These are phyloP conservation scores for Hexactinellida sp. DNA, from an alignment of 37 sponge, comb jelly and placozoan species.

Conservation along the genomic window DNA sequence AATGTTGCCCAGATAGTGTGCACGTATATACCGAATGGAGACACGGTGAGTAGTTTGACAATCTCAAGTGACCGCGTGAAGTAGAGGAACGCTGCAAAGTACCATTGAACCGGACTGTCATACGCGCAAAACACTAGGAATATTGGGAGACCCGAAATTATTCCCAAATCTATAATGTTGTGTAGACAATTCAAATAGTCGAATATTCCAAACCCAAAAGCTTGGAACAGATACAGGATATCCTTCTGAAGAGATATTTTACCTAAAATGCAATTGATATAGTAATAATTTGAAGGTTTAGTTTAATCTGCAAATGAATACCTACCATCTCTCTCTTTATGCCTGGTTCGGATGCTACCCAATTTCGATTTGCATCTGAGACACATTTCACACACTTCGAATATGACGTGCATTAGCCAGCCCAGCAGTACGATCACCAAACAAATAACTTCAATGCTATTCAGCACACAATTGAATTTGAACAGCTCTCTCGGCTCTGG, in stretches of 20 bases:
- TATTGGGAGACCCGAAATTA: neutral
- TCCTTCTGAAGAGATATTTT: neutral
- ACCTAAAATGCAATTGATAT: neutral
- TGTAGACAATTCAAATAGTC: neutral
- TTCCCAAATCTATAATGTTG: neutral
- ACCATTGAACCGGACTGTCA: slow-evolving; percentile 5
- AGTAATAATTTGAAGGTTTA: neutral
- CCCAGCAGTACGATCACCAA: neutral
- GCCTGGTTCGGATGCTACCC: neutral
- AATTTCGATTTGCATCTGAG: neutral
- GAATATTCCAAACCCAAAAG: neutral
- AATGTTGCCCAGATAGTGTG: slow-evolving; percentile 8
- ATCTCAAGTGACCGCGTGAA: neutral
- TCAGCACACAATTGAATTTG: neutral
- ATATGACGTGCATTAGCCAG: neutral
- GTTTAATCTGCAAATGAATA: too few species aligned
- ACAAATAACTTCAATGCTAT: neutral
- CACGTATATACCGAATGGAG: slow-evolving; percentile 2
- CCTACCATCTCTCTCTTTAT: neutral
- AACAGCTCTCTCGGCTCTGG: neutral
- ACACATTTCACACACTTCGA: neutral
- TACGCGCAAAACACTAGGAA: neutral
- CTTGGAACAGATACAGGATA: neutral
- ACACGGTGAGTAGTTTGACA: neutral
- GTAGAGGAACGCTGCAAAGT: neutral